Conservation (phyloP, 2,888 invertebrate species). For the Hyposoter dolosus region DNA sequence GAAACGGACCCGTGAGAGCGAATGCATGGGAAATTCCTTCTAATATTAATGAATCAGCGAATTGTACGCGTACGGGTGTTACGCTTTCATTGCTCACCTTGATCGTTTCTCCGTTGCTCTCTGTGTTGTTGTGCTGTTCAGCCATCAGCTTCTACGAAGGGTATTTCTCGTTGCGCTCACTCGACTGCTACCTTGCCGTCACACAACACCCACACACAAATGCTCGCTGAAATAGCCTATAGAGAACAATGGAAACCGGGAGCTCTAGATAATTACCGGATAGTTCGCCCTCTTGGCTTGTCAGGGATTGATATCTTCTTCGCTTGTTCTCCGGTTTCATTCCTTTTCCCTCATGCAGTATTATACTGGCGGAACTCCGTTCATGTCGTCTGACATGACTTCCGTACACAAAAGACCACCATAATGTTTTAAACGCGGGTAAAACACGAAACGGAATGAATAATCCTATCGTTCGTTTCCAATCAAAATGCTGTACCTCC, state of each 20-base stretch:
- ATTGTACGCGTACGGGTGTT: constrained; percentile 16
- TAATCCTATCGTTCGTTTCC: not conserved
- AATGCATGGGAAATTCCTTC: not conserved
- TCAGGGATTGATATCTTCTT: constrained; percentile 59
- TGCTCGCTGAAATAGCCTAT: constrained; percentile 15
- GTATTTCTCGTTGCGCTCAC: constrained; percentile 53
- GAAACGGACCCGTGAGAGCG: not conserved
- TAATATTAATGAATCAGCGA: not conserved
- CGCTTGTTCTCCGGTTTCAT: constrained; percentile 21
- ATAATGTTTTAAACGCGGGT: constrained; percentile 32
- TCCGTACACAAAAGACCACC: constrained; percentile 6
- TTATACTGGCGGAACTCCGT: constrained; percentile 9
- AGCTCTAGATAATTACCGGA: constrained; percentile 78
- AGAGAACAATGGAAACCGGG: constrained; percentile 78
- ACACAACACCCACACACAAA: constrained; percentile 30
- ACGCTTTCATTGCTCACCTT: constrained; percentile 17
- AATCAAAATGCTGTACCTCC: not conserved
- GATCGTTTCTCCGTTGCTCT: constrained; percentile 35
- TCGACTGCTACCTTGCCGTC: constrained; percentile 70
- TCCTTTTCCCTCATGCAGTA: not conserved
- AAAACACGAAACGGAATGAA: not conserved
- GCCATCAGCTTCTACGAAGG: constrained; percentile 45
- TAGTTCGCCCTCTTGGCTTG: constrained; percentile 70
- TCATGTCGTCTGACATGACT: constrained; percentile 9
- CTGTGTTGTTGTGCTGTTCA: constrained; percentile 41